Percentiles rank a stretch among this genome's conserved stretches.
Evolutionary conservation across 2,113 vertebrate genomes (phyloP).

Genomic region (Motacilla tschutschensis): DNA sequence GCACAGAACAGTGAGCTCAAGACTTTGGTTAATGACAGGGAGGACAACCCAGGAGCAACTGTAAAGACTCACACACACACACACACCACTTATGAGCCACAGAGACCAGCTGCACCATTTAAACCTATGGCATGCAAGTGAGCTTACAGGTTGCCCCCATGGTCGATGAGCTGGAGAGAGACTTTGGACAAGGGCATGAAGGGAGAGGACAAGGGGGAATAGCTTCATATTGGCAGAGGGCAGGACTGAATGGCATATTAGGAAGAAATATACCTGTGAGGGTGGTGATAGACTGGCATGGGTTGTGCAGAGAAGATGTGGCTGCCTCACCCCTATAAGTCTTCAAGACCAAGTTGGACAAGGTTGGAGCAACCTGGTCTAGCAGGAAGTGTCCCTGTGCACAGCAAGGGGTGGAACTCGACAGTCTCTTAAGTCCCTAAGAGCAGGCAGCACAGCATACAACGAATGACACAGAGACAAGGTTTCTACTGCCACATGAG

Average conservation of each 20-base stretch:
- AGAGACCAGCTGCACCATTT: not conserved
- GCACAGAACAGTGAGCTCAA: not conserved
- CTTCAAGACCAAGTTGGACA: not conserved
- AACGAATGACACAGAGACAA: not conserved
- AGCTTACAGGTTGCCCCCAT: no score
- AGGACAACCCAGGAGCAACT: not conserved
- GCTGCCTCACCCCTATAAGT: not conserved
- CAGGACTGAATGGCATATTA: not conserved
- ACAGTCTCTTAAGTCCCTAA: not conserved
- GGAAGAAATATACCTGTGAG: not conserved
- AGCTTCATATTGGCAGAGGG: not conserved
- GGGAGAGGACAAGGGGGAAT: not conserved
- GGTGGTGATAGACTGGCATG: not conserved
- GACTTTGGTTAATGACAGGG: not conserved
- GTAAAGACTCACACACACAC: not conserved
- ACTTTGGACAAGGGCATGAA: not conserved
- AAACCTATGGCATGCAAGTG: fast-evolving
- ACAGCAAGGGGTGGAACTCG: fast-evolving
- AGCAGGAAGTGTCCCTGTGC: not conserved
- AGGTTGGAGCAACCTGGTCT: not conserved
- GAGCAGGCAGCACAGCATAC: not conserved
- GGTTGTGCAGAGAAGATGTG: no score
- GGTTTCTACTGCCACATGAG: not conserved
- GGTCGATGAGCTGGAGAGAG: not conserved
- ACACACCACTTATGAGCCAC: not conserved